A percentile compares a stretch with the other conserved stretches of the same genome.
Conservation (phyloP, 1,140 invertebrate species). For the Trichonephila clavata region DNA sequence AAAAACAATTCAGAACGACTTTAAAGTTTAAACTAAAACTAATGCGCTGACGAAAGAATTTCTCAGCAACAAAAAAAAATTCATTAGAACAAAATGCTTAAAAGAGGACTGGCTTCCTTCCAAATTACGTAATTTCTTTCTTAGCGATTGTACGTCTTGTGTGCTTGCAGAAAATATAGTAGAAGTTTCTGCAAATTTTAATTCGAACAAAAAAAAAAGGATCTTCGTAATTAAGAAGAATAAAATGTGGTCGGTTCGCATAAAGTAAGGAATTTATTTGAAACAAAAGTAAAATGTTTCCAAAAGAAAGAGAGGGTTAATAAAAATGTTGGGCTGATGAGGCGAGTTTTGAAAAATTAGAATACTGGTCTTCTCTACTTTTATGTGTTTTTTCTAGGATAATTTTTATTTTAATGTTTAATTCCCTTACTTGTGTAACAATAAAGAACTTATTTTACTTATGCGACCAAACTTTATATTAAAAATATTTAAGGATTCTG, state of each 20-base stretch:
- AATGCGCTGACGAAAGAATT: neutral
- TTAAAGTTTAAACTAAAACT: neutral
- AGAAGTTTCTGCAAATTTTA: neutral
- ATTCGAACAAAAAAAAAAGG: conserved; percentile 4
- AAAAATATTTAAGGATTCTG: no score
- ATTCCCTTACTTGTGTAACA: no score
- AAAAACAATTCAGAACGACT: neutral
- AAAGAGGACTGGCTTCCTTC: conserved; percentile 2
- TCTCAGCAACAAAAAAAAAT: neutral
- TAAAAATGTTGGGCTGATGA: conserved; percentile 15
- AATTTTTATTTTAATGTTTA: no score
- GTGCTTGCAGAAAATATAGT: neutral
- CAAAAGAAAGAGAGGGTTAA: neutral
- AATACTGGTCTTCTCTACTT: no score
- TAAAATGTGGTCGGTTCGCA: neutral
- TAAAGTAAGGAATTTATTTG: conserved; percentile 17
- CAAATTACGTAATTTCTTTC: conserved; percentile 23
- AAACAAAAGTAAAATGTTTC: neutral
- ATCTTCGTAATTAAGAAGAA: conserved; percentile 20
- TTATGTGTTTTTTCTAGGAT: no score
- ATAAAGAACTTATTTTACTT: no score
- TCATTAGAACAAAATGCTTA: conserved; percentile 15
- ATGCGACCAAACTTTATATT: no score
- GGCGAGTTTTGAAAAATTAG: neutral
- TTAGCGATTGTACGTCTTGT: neutral